Evolutionary conservation across 2,888 invertebrate genomes (phyloP).

Genomic region (Electrophaes corylata): DNA sequence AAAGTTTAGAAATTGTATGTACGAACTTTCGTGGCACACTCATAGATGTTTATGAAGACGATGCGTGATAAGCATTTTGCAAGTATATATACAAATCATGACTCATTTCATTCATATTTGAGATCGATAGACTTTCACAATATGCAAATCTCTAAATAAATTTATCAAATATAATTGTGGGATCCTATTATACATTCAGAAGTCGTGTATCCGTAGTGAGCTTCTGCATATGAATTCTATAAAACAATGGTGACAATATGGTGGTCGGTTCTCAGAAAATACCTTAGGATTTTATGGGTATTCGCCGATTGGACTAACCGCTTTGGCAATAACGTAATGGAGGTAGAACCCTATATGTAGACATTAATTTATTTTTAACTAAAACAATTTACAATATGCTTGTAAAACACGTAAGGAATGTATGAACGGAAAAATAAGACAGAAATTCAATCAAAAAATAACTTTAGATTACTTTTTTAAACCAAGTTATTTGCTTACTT

Average conservation of each 20-base stretch:
- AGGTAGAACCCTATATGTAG: neutral
- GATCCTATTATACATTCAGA: conserved; percentile 79
- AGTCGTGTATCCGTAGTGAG: conserved; percentile 77
- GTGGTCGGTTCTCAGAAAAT: conserved; percentile 81
- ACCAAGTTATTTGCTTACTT: too few species aligned
- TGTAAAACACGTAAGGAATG: too few species aligned
- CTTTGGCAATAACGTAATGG: conserved; percentile 31
- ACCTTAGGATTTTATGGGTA: conserved; percentile 74
- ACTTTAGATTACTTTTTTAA: too few species aligned
- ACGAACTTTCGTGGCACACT: neutral
- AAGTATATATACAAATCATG: neutral
- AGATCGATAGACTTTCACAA: conserved; percentile 58
- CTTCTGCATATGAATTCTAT: conserved; percentile 72
- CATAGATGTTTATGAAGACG: neutral
- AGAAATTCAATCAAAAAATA: too few species aligned
- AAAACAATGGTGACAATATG: conserved; percentile 79
- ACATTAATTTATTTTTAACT: too few species aligned
- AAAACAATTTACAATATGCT: too few species aligned
- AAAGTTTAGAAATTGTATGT: too few species aligned
- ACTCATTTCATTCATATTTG: conserved; percentile 25
- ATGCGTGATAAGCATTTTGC: neutral
- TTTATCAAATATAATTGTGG: conserved; percentile 83
- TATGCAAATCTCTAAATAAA: conserved; percentile 81
- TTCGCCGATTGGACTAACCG: conserved; percentile 59
- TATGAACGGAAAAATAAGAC: too few species aligned